Conservation (phyloP, 2,113 vertebrate species). For the Chaetura pelagica region DNA sequence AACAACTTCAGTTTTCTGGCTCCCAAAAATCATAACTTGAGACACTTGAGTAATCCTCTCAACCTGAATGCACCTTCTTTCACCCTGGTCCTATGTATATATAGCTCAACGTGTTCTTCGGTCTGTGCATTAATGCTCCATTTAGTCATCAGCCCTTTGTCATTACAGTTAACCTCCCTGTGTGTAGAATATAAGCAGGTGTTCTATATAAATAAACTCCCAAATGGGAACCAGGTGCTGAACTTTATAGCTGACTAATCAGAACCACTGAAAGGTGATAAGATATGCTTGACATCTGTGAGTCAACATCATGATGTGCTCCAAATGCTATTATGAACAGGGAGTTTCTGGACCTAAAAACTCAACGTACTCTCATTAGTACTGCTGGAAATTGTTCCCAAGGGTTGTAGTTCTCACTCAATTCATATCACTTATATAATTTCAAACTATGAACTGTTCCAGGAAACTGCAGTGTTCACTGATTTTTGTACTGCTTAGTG, state of each 20-base stretch:
- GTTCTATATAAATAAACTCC: conserved; percentile 3
- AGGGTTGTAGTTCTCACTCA: conserved; percentile 7
- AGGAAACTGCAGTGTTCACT: not conserved
- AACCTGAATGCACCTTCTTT: not conserved
- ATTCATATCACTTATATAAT: conserved; percentile 41
- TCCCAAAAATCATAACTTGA: not conserved
- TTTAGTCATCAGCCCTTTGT: not conserved
- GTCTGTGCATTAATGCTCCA: not conserved
- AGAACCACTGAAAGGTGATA: conserved; percentile 4
- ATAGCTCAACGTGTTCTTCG: not conserved
- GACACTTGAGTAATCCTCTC: not conserved
- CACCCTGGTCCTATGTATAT: not conserved
- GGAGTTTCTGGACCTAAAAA: conserved; percentile 27
- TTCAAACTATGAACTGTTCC: not conserved
- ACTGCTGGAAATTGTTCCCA: conserved; percentile 19
- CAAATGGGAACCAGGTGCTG: not conserved
- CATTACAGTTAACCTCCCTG: not conserved
- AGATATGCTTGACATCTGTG: not conserved
- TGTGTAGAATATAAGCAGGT: not conserved
- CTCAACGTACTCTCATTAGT: conserved; percentile 24
- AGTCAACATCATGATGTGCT: conserved; percentile 39
- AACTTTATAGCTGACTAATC: conserved; percentile 46
- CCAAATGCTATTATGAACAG: not conserved
- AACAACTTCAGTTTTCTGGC: not conserved
- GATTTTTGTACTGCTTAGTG: not conserved